Percentiles rank a stretch among this genome's conserved stretches.
Evolutionary conservation across 2,113 vertebrate genomes (phyloP).

Genomic region (Capreolus pygargus): DNA sequence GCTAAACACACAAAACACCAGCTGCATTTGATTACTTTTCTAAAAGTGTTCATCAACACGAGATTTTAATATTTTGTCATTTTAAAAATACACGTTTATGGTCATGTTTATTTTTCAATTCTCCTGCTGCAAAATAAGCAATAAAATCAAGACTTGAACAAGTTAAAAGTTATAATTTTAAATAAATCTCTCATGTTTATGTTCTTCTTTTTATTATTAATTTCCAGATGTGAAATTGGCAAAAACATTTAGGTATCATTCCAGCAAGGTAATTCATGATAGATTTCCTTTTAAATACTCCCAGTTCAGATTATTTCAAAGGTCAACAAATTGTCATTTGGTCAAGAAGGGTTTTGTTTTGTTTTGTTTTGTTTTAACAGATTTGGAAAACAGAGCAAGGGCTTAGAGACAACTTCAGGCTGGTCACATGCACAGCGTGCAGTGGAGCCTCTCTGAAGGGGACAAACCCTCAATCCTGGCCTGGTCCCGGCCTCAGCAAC

Average conservation of each 20-base stretch:
- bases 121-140: not conserved
- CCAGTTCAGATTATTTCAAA: not conserved
- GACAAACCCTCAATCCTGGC: fast-evolving
- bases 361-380: not conserved
- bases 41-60: not conserved
- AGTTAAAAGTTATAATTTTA: not conserved
- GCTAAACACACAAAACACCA: not conserved
- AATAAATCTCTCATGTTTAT: not conserved
- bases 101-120: not conserved
- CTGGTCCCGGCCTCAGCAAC: not conserved
- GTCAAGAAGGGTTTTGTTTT: not conserved
- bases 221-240: not conserved
- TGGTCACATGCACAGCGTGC: not conserved
- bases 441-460: not conserved
- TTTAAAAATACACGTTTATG: not conserved
- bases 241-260: not conserved
- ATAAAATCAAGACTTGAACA: not conserved
- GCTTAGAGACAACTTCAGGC: too few relatives aligned
- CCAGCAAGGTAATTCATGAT: not conserved
- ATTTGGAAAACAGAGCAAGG: not conserved
- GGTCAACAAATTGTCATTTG: not conserved
- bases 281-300: not conserved
- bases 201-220: not conserved
- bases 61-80: not conserved
- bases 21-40: not conserved